A percentile compares a stretch with the other conserved stretches of the same genome.
phyloP scores from a whole-genome alignment of 2,113 vertebrate genomes.

The Nesogale talazaci region DNA sequence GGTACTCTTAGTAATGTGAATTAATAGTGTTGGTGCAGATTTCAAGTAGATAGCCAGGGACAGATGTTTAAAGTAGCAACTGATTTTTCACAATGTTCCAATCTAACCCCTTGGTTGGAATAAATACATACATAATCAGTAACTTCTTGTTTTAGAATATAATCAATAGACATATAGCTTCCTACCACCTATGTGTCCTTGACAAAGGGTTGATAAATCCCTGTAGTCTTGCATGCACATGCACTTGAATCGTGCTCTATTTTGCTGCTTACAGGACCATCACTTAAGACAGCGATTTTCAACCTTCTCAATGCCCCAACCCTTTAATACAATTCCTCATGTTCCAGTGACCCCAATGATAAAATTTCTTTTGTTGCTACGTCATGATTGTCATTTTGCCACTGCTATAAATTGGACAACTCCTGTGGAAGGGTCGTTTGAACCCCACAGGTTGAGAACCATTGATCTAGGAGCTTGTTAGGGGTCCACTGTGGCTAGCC shows the following conservation, averaged over 20 bases:
- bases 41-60: no score
- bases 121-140: not conserved
- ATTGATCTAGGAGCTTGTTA: not conserved
- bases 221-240: no score
- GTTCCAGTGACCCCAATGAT: no score
- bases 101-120: not conserved
- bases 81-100: conserved; percentile 5
- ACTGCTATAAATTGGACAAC: no score
- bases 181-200: not conserved
- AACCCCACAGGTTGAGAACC: no score
- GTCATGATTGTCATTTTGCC: no score
- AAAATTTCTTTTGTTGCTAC: no score
- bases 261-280: not conserved
- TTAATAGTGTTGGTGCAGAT: not conserved
- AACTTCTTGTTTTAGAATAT: conserved; percentile 25
- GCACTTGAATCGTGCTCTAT: not conserved
- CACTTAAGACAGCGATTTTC: not conserved
- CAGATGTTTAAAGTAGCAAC: no score
- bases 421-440: no score
- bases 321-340: no score
- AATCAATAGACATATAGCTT: not conserved
- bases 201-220: not conserved
- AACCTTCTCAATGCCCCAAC: no score
- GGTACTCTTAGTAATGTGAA: not conserved
- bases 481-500: not conserved